phyloP scores from a whole-genome alignment of 2,797 vertebrate genomes.

The Arnoldichthys spilopterus region DNA sequence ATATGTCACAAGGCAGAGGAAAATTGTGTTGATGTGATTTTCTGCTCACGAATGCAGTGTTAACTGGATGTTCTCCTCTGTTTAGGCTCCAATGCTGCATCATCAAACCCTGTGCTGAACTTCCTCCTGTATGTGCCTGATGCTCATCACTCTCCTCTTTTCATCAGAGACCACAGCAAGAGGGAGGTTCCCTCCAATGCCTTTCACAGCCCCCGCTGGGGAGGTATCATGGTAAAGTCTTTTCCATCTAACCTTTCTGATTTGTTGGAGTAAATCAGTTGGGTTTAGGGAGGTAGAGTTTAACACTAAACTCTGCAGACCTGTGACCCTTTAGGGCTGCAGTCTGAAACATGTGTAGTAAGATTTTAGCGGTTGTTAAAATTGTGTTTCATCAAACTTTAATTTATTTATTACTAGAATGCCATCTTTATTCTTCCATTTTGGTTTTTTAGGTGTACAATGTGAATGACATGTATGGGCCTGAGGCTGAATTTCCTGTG shows the following conservation, averaged over 20 bases:
- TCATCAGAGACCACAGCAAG: slow-evolving; percentile 88
- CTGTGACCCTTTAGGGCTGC: background rate
- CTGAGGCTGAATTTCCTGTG: slow-evolving; percentile 76
- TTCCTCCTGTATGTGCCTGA: slow-evolving; percentile 95
- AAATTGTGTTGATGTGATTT: too few relatives aligned
- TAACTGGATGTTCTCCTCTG: slow-evolving; percentile 11
- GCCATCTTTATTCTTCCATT: background rate
- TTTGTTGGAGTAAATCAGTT: background rate
- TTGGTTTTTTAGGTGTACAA: slow-evolving; percentile 86
- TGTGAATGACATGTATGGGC: slow-evolving; percentile 77
- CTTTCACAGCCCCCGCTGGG: slow-evolving; percentile 97
- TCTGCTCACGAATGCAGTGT: background rate
- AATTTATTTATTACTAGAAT: background rate
- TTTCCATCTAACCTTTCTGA: background rate
- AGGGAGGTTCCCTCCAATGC: slow-evolving; percentile 85
- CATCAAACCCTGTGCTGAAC: slow-evolving; percentile 93
- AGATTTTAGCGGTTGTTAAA: background rate
- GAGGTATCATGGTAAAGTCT: slow-evolving; percentile 91
- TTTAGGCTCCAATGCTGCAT: slow-evolving; percentile 92
- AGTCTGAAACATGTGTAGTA: background rate
- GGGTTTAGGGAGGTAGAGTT: background rate
- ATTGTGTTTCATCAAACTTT: background rate
- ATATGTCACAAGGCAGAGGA: too few relatives aligned
- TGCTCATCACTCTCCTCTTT: slow-evolving; percentile 88
- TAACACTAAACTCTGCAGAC: background rate